These are phyloP conservation scores for Coenobita brevimanus DNA, from an alignment of 1,140 invertebrate species.

Conservation along the genomic window DNA sequence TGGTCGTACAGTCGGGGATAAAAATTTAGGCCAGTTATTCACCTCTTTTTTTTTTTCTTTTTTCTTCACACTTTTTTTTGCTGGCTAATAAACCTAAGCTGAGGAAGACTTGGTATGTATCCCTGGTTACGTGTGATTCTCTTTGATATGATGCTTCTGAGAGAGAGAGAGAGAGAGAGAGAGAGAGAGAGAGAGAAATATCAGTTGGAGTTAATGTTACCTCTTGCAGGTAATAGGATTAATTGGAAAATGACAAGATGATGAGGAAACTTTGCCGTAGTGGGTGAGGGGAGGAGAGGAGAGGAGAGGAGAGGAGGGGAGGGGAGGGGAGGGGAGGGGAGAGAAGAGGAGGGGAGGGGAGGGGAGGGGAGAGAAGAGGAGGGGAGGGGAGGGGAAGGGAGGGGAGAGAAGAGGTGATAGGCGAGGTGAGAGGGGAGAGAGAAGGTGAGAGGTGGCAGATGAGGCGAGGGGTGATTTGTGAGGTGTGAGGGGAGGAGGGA, in stretches of 20 bases:
- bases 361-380: not conserved
- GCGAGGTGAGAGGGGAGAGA: not conserved
- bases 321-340: not conserved
- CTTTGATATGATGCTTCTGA: not conserved
- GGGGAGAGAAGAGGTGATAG: constrained; percentile 35
- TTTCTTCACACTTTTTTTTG: too few relatives aligned
- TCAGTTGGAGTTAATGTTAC: too few relatives aligned
- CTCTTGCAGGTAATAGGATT: too few relatives aligned
- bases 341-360: not conserved
- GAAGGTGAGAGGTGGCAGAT: not conserved
- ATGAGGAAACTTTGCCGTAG: too few relatives aligned
- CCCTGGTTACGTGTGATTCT: too few relatives aligned
- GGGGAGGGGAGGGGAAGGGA: not conserved
- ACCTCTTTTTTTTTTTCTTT: too few relatives aligned
- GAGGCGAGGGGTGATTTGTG: not conserved
- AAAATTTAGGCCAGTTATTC: too few relatives aligned
- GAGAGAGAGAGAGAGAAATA: constrained; percentile 28
- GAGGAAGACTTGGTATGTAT: too few relatives aligned
- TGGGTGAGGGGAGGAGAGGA: not conserved
- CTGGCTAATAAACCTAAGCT: too few relatives aligned
- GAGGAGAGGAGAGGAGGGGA: not conserved
- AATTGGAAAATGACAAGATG: too few relatives aligned
- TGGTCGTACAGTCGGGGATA: too few relatives aligned
- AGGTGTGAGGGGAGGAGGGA: not conserved
- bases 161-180: constrained; percentile 26